Conservation (phyloP, 2,797 vertebrate species). For the Paratrypauchen microcephalus region DNA sequence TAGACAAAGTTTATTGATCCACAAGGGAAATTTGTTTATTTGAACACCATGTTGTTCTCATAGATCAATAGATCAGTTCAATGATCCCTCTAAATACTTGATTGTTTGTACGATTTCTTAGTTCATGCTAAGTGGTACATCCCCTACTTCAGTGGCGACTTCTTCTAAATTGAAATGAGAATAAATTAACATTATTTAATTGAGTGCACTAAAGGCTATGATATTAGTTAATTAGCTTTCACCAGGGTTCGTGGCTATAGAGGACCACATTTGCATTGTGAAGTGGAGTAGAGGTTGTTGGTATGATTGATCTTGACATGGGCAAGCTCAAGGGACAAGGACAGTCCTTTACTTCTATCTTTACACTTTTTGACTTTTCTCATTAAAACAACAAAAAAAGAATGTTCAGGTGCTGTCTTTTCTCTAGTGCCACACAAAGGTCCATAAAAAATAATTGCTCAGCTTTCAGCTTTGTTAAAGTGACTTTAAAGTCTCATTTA, state of each 20-base stretch:
- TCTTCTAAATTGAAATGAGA: constrained; percentile 80
- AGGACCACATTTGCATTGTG: constrained; percentile 48
- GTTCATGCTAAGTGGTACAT: constrained; percentile 70
- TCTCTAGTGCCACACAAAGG: constrained; percentile 20
- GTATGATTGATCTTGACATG: constrained; percentile 55
- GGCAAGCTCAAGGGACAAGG: constrained; percentile 62
- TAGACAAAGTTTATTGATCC: no score
- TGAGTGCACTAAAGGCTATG: constrained; percentile 80
- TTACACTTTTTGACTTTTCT: constrained; percentile 39
- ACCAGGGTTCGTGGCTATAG: constrained; percentile 63
- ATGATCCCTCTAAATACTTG: constrained; percentile 58
- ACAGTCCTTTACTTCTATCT: constrained; percentile 57
- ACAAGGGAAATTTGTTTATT: no score
- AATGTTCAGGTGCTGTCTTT: constrained; percentile 32
- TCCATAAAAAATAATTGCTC: not conserved
- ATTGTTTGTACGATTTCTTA: constrained; percentile 71
- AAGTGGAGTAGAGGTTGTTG: constrained; percentile 52
- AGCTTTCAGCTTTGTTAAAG: not conserved
- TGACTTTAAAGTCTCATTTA: not conserved
- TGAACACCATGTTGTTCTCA: not conserved
- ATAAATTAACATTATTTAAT: constrained; percentile 85
- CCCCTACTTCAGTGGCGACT: constrained; percentile 62
- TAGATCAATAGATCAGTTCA: constrained; percentile 36
- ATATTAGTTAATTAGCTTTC: constrained; percentile 82
- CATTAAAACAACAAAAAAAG: constrained; percentile 26